A percentile compares a stretch with the other conserved stretches of the same genome.
These are phyloP conservation scores for Coleophora deauratella DNA, from an alignment of 2,888 invertebrate genomes.

Conservation along the genomic window DNA sequence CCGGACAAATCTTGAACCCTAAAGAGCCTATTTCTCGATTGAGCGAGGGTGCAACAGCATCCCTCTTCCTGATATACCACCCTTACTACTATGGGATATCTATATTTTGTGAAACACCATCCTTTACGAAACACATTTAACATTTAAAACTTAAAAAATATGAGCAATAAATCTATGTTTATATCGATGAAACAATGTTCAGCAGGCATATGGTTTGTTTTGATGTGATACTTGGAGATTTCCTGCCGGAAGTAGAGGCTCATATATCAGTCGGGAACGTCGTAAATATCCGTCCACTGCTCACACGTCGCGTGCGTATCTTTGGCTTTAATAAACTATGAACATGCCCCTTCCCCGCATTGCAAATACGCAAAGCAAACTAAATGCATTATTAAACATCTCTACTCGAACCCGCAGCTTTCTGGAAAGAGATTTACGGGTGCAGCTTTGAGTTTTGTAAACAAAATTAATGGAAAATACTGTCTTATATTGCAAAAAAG, in stretches of 20 bases:
- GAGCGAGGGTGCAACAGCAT: constrained; percentile 43
- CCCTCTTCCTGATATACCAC: background rate
- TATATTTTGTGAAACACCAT: too few species aligned
- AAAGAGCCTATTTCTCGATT: constrained; percentile 54
- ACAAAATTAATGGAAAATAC: too few species aligned
- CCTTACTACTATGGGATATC: too few species aligned
- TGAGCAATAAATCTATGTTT: constrained; percentile 23
- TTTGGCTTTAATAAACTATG: constrained; percentile 50
- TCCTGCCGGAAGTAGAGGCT: constrained; percentile 40
- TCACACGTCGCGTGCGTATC: constrained; percentile 24
- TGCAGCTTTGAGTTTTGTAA: background rate
- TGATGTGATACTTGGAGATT: too few species aligned
- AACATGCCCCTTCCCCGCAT: constrained; percentile 20
- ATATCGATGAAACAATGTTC: constrained; percentile 18
- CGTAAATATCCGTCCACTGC: constrained; percentile 42
- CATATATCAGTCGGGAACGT: constrained; percentile 53
- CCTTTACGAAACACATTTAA: too few species aligned
- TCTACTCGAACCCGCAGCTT: too few species aligned
- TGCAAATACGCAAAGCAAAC: constrained; percentile 52
- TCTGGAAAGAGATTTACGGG: constrained; percentile 25
- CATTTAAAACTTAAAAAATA: too few species aligned
- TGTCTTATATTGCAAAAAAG: too few species aligned
- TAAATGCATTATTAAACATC: constrained; percentile 54
- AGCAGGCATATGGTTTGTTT: constrained; percentile 3
- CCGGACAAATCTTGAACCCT: constrained; percentile 48